Percentiles rank a stretch among this genome's conserved stretches.
phyloP scores from a whole-genome alignment of 2,888 invertebrate genomes.

The Brachyptera risi region DNA sequence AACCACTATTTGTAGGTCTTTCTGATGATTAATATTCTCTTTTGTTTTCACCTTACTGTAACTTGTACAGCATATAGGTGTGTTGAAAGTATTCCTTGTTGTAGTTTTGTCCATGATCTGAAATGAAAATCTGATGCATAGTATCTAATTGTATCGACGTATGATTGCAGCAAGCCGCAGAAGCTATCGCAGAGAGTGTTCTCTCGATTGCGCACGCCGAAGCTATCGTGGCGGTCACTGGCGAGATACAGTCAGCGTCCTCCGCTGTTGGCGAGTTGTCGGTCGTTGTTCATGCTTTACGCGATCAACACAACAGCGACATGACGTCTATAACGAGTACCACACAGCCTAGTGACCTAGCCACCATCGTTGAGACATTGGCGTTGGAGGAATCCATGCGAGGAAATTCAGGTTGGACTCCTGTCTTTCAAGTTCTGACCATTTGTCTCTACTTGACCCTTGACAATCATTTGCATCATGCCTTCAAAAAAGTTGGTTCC shows the following conservation, averaged over 20 bases:
- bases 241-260: slow-evolving; percentile 35
- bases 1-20: too few species aligned
- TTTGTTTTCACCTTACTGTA: too few species aligned
- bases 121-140: too few species aligned
- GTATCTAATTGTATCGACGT: too few species aligned
- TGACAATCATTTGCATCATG: too few species aligned
- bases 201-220: slow-evolving; percentile 68
- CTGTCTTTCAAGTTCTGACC: too few species aligned
- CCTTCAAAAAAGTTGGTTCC: too few species aligned
- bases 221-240: slow-evolving; percentile 56
- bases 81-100: too few species aligned
- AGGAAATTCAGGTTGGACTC: background rate
- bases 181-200: slow-evolving; percentile 82
- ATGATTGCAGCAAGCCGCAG: slow-evolving; percentile 64
- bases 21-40: too few species aligned
- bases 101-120: too few species aligned
- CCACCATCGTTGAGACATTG: slow-evolving; percentile 81
- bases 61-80: too few species aligned
- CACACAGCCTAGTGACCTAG: slow-evolving; percentile 62
- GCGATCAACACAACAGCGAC: slow-evolving; percentile 58
- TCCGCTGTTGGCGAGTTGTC: slow-evolving; percentile 51
- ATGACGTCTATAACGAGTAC: slow-evolving; percentile 61
- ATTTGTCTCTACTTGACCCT: too few species aligned
- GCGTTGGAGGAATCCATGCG: slow-evolving; percentile 52
- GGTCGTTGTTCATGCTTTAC: slow-evolving; percentile 55